A percentile compares a stretch with the other conserved stretches of the same genome.
Conservation (phyloP, 2,113 vertebrate species). For the Onychorhynchus coronatus region DNA sequence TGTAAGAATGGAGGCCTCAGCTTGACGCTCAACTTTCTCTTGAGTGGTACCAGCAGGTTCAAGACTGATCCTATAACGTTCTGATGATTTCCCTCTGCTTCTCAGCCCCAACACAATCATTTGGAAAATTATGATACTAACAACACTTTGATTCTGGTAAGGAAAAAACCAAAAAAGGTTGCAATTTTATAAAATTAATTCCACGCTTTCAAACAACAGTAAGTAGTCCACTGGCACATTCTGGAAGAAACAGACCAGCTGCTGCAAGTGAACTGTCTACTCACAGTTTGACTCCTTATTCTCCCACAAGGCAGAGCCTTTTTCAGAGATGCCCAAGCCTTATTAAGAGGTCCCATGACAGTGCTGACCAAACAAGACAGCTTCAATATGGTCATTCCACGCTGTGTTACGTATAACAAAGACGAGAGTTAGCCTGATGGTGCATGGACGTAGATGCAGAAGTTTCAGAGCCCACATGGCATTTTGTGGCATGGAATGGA, state of each 20-base stretch:
- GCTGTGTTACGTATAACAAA: neutral
- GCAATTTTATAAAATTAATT: neutral
- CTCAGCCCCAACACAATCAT: neutral
- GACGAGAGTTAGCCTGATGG: fast-evolving
- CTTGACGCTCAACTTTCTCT: neutral
- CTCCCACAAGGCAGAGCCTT: neutral
- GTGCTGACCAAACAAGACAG: neutral
- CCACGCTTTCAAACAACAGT: neutral
- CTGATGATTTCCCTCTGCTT: neutral
- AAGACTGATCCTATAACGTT: neutral
- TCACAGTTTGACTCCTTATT: neutral
- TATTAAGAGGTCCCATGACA: neutral
- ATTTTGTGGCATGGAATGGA: neutral
- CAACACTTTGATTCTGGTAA: neutral
- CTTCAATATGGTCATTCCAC: too few relatives aligned
- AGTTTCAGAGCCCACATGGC: neutral
- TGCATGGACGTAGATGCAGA: neutral
- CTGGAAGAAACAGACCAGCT: neutral
- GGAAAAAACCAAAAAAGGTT: neutral
- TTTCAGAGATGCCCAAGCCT: neutral
- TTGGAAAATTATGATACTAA: neutral
- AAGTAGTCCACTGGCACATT: neutral
- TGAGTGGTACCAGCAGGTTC: neutral
- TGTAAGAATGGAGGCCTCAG: fast-evolving
- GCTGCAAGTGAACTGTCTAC: neutral